Base-by-base conservation (phyloP, 2,113 vertebrate genomes). In the Lasiurus cinereus region DNA sequence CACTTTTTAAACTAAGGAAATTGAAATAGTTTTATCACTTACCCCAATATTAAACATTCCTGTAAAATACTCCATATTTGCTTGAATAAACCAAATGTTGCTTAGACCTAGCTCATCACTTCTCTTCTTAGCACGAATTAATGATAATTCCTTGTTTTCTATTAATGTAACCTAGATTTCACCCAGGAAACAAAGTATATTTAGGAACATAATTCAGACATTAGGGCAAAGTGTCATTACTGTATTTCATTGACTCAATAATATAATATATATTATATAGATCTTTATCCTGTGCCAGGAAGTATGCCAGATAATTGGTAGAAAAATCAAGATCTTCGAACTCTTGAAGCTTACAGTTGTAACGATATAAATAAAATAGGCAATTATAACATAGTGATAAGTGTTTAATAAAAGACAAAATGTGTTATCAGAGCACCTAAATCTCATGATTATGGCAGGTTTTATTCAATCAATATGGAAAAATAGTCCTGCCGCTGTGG, bases 111-210 rank as follows among this genome's bases (percentile, higher is more conserved):
- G 98, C 95, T 98, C 98, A 46, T 98, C 96, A 50, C 99, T 98
- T 97, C 99, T 99, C 83, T 98, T 98, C 97, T 99, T 99, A 39
- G 99, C 99, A 96, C 99, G 98, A 19, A 99, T 95, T 97, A 99
- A 97, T 43, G 99, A 99, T 93, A 99, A 98, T 84, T 99, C 99
- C 97, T 99, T 99, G 98, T 99, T 99, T 98, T 99, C 99, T 95
- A 99, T 99, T 72, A 99, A 98, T 74, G 98, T 96, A 94, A 99
- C 98, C 99, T 99, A 96, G 54, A 96, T 97, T 96, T 93, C 79
- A 97, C 10, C 90, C 9, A 95, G 0, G 88, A 86, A 43, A 97
- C 36, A 89, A 80, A 96, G 29, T 64, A 94, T 43, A 96, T 48
- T 92, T 52, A 97, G 94, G 80, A 94, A 95, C 14, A 93, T 88